phyloP scores from a whole-genome alignment of 2,888 invertebrate genomes.

The Lithophane leautieri region DNA sequence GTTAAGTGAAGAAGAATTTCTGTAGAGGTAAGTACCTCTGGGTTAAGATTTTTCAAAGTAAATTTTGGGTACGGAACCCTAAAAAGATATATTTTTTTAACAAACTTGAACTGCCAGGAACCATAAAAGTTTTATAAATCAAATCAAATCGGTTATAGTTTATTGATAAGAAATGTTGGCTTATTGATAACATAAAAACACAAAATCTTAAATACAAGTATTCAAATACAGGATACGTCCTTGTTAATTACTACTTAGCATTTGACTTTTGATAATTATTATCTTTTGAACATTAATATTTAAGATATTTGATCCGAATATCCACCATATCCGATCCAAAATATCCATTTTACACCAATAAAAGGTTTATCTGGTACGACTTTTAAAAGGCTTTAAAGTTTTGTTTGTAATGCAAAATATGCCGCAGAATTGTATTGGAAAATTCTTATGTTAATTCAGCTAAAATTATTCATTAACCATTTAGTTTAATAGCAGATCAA shows the following conservation, averaged over 20 bases:
- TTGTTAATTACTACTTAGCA: slow-evolving; percentile 31
- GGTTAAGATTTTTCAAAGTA: background rate
- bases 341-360: background rate
- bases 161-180: slow-evolving; percentile 4
- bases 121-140: background rate
- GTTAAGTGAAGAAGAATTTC: background rate
- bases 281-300: slow-evolving; percentile 36
- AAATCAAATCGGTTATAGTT: background rate
- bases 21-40: background rate
- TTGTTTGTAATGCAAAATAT: slow-evolving; percentile 16
- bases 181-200: slow-evolving; percentile 11
- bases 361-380: slow-evolving; percentile 5
- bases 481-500: slow-evolving; percentile 15
- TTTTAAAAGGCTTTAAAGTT: slow-evolving; percentile 11
- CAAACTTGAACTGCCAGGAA: slow-evolving; percentile 11
- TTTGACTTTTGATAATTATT: slow-evolving; percentile 29
- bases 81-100: no score
- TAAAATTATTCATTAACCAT: background rate
- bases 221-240: slow-evolving; percentile 8
- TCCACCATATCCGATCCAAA: no score
- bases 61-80: no score
- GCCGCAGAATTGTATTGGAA: slow-evolving; percentile 6
- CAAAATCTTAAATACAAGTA: slow-evolving; percentile 6
- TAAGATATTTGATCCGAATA: slow-evolving; percentile 8
- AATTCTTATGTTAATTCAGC: slow-evolving; percentile 31